Percentiles rank a stretch among this genome's conserved stretches.
phyloP scores from a whole-genome alignment of 2,113 vertebrate species.

The Elaphurus davidianus region DNA sequence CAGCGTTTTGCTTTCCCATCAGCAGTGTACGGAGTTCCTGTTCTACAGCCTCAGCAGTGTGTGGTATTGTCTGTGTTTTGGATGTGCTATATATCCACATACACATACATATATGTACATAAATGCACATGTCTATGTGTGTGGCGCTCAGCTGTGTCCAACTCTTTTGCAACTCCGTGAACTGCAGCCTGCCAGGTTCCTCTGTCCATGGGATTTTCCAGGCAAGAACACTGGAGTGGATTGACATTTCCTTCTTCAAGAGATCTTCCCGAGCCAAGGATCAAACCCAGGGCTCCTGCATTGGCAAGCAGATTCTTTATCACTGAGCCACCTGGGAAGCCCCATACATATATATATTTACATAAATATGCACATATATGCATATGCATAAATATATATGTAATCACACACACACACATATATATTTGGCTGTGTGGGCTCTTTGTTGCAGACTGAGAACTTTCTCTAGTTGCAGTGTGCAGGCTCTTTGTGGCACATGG shows the following conservation, averaged over 20 bases:
- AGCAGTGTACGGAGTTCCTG: rapidly evolving
- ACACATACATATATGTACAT: neutral
- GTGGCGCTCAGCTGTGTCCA: neutral
- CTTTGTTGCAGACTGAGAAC: neutral
- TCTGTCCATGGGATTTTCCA: neutral
- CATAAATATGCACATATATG: neutral
- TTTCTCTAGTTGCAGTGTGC: neutral
- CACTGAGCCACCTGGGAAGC: neutral
- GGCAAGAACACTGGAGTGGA: neutral
- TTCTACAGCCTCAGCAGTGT: neutral
- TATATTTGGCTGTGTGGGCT: neutral
- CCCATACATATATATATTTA: neutral
- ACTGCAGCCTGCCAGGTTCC: neutral
- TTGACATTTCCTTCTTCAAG: neutral
- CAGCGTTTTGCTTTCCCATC: neutral
- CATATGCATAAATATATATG: neutral
- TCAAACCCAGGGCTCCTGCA: neutral
- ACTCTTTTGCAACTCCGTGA: neutral
- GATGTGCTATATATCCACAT: neutral
- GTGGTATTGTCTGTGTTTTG: neutral
- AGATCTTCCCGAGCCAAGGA: neutral
- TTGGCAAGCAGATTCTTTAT: neutral
- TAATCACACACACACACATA: neutral
- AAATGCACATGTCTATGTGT: neutral
- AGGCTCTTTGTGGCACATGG: neutral